These are phyloP conservation scores for Sebastes cheni DNA, from an alignment of 2,797 vertebrate species.

Conservation along the genomic window DNA sequence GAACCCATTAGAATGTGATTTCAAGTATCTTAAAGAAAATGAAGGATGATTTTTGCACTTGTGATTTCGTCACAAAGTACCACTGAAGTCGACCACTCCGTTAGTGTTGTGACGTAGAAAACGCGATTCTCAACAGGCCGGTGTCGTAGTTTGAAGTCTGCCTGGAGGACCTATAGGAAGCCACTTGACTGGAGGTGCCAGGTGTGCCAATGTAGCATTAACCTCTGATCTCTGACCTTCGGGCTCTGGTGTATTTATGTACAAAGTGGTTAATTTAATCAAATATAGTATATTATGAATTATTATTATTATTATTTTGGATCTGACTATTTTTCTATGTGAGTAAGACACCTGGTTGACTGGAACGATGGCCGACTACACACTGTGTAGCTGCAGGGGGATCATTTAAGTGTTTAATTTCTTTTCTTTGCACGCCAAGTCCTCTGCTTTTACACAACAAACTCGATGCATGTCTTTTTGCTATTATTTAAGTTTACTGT, in stretches of 20 bases:
- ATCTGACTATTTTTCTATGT: constrained; percentile 82
- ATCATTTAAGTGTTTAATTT: constrained; percentile 30
- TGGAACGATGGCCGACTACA: constrained; percentile 71
- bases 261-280: constrained; percentile 84
- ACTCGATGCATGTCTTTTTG: constrained; percentile 44
- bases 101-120: constrained; percentile 26
- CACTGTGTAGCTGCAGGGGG: constrained; percentile 43
- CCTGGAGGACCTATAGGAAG: constrained; percentile 55
- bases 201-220: constrained; percentile 80
- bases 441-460: constrained; percentile 49
- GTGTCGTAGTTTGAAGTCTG: constrained; percentile 19
- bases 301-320: constrained; percentile 73
- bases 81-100: constrained; percentile 49
- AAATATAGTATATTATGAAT: constrained; percentile 81
- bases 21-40: constrained; percentile 41
- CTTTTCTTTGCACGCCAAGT: constrained; percentile 51
- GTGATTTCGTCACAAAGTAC: constrained; percentile 60
- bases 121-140: constrained; percentile 14
- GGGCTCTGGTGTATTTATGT: constrained; percentile 80
- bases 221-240: constrained; percentile 61
- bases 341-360: constrained; percentile 77
- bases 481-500: constrained; percentile 43
- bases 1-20: constrained; percentile 56
- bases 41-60: constrained; percentile 78
- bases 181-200: constrained; percentile 64